phyloP scores from a whole-genome alignment of 2,888 invertebrate species.

The Cephus rjabovi region DNA sequence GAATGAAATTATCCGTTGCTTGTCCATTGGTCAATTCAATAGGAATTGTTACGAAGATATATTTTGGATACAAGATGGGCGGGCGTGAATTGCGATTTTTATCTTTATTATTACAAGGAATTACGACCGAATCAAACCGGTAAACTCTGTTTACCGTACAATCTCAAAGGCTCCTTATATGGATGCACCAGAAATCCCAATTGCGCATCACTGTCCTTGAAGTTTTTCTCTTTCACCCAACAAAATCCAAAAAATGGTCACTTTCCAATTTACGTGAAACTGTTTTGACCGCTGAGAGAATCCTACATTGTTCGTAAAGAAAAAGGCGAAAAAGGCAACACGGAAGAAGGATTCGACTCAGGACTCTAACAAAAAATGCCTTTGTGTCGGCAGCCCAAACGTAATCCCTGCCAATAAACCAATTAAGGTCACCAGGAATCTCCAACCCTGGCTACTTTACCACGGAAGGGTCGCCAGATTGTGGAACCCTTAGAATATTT shows the following conservation, averaged over 20 bases:
- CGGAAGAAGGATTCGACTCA: constrained; percentile 4
- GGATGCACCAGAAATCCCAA: not conserved
- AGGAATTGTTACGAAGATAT: not conserved
- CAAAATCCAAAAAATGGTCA: not conserved
- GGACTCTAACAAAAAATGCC: constrained; percentile 27
- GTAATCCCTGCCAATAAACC: constrained; percentile 54
- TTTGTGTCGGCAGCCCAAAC: constrained; percentile 43
- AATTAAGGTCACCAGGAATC: constrained; percentile 47
- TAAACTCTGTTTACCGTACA: not conserved
- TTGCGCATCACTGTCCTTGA: not conserved
- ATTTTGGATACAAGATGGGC: not conserved
- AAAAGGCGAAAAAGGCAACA: constrained; percentile 14
- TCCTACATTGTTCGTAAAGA: constrained; percentile 14
- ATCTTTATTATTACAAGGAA: not conserved
- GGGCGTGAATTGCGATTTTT: not conserved
- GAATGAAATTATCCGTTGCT: not conserved
- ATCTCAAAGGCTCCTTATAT: not conserved
- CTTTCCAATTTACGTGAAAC: constrained; percentile 22
- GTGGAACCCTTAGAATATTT: not conserved
- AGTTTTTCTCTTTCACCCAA: not conserved
- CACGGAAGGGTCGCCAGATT: not conserved
- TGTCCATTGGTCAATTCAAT: not conserved
- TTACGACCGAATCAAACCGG: not conserved
- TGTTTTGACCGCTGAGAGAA: constrained; percentile 35
- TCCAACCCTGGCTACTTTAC: constrained; percentile 1